Evolutionary conservation across 2,113 vertebrate species (phyloP).

Genomic region (Polypterus bichir): DNA sequence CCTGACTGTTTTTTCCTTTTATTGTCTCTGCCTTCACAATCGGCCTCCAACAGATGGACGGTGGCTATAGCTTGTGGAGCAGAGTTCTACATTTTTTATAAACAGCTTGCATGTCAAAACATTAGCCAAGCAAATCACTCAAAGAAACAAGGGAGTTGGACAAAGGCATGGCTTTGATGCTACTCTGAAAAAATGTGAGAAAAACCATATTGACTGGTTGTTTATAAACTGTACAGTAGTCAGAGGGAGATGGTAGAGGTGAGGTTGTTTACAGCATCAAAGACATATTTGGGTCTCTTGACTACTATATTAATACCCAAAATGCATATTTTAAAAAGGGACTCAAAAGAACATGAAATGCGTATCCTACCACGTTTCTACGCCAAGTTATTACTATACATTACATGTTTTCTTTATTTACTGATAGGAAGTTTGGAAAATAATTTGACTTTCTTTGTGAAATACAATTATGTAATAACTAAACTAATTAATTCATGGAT

Average conservation of each 20-base stretch:
- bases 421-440: too few relatives aligned
- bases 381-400: too few relatives aligned
- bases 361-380: too few relatives aligned
- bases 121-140: conserved; percentile 33
- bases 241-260: not conserved
- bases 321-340: too few relatives aligned
- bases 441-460: too few relatives aligned
- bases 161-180: conserved; percentile 35
- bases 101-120: conserved; percentile 38
- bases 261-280: not conserved
- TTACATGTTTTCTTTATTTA: too few relatives aligned
- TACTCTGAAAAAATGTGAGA: conserved; percentile 16
- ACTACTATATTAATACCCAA: too few relatives aligned
- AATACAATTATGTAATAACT: too few relatives aligned
- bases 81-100: conserved; percentile 44
- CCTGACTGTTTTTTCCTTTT: conserved; percentile 27
- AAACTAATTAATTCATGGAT: too few relatives aligned
- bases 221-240: not conserved
- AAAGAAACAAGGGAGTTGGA: conserved; percentile 34
- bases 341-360: too few relatives aligned
- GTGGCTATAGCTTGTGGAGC: conserved; percentile 56
- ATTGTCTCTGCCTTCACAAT: conserved; percentile 61
- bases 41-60: conserved; percentile 78
- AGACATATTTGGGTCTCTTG: too few relatives aligned
- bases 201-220: not conserved